Base-by-base conservation (phyloP, 2,113 vertebrate species). In the Zonotrichia leucophrys region DNA sequence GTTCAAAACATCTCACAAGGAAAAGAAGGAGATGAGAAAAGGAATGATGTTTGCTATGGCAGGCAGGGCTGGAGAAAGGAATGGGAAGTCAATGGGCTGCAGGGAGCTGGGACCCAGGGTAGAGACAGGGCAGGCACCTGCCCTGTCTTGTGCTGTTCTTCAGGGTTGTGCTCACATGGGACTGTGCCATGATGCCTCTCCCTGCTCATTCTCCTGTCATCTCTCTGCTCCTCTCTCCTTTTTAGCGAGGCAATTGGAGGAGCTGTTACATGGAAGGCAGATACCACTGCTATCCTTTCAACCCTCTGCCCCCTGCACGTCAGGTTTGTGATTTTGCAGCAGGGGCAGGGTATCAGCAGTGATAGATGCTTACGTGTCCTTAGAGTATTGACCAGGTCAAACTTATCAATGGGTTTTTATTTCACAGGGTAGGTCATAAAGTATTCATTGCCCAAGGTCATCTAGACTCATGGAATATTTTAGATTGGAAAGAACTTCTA, bases 351-450 rank as follows among this genome's bases (percentile, higher is more conserved):
- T 94, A 95, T 95, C 94, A 94, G 56, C 90, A 96, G 76, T 96
- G 95, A 96, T 85, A 94, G 91, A 56, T 81, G 56, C 90, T 81
- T 59, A 69, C 7, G 31, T 56, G 79, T 83, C 76, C 88, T 86
- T 52, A 28, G 37, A 58, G 94, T 88, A 92, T 83, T 94, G 95
- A 96, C 96, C 95, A 95, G 96, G 95, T 97, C 94, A 97, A 97
- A 97, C 92, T 97, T 96, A 97, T 96, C 94, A 93, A 88, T 96
- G 79, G 88, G 87, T 33, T 94, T 97, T 97, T 92, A 96, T 97
- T 96, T 96, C 95, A 97, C 88, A 31, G 79, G 39, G 64, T 87
- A 89, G 80, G 60, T 97, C 95, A 97, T 97, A 87, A 97, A 97
- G 56, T 95, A 97, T 96, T 96, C 56, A 97, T 96, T 92, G 83